Evolutionary conservation across 2,113 vertebrate species (phyloP), one percentile per base, ranked within the genome.

Genomic region (Pan paniscus): DNA sequence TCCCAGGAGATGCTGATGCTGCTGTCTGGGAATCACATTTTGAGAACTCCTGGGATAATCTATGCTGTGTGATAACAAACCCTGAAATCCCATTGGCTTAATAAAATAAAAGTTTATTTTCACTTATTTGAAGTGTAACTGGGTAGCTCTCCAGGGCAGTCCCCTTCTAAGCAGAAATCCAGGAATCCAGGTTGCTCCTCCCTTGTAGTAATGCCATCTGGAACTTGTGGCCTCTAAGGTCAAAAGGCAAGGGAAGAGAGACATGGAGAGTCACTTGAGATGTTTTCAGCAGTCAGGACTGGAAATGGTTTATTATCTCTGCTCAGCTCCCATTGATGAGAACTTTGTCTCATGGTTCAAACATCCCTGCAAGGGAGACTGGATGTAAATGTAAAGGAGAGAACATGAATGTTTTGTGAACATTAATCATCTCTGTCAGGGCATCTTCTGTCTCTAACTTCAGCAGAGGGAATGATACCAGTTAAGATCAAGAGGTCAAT

Each of bases 21-120:
- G 48, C 55, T 5, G 6, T 81, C n/a, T 80, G 59, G 32, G 35
- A 78, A 83, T 1, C 4, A 20, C 13, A 30, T 40, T 88, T 93
- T 88, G 59, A 84, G 87, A 87, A 89, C 30, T 38, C n/a, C 57
- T 80, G 52, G 8, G 46, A 68, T 88, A 79, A 72, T 48, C 35
- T 6, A 14, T 43, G 17, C 11, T 14, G 27, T 70, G 2, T 88
- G 12, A 43, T 83, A 57, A 64, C 9, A 85, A 93, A 38, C 57
- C 25, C 32, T 92, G 12, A 94, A 88, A 93, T 87, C 13, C 5
- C 27, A 55, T 40, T 2, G 57, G 17, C 1, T 68, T 87, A 46
- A 96, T 38, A 61, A 90, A 93, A 67, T 57, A 79, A 57, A 91
- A 59, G 20, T 73, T 89, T 68, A 78, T 82, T 92, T 96, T 96